phyloP scores from a whole-genome alignment of 2,797 vertebrate species.

The Silurus aristotelis region DNA sequence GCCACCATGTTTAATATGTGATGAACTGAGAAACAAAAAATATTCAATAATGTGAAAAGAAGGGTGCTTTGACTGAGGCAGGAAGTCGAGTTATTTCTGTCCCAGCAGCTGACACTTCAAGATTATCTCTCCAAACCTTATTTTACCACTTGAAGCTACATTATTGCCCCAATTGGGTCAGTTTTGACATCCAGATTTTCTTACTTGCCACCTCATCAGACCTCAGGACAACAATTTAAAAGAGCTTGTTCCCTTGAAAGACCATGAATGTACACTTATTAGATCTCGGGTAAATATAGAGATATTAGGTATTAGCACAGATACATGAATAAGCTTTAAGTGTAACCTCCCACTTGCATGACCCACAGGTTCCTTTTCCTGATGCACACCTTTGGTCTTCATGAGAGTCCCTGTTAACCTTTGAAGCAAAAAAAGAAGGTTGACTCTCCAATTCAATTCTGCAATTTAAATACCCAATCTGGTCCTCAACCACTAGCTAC shows the following conservation, averaged over 20 bases:
- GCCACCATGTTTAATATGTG: not conserved
- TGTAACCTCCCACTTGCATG: not conserved
- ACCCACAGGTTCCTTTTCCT: not conserved
- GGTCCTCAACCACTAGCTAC: not conserved
- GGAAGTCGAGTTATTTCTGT: constrained; percentile 24
- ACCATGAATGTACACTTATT: not conserved
- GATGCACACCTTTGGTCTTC: not conserved
- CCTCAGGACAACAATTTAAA: not conserved
- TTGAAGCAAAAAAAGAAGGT: not conserved
- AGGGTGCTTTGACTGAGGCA: not conserved
- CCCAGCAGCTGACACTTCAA: not conserved
- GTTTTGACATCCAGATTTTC: not conserved
- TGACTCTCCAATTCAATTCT: not conserved
- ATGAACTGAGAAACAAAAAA: not conserved
- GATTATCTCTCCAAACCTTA: not conserved
- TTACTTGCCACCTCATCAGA: not conserved
- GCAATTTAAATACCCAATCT: not conserved
- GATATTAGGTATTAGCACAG: not conserved
- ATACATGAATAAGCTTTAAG: no score
- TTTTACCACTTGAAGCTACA: not conserved
- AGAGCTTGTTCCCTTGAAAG: not conserved
- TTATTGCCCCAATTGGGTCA: not conserved
- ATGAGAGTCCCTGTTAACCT: not conserved
- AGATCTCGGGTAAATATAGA: not conserved
- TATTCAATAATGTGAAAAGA: not conserved